Conservation (phyloP, 2,113 vertebrate species). For the Colius striatus region DNA sequence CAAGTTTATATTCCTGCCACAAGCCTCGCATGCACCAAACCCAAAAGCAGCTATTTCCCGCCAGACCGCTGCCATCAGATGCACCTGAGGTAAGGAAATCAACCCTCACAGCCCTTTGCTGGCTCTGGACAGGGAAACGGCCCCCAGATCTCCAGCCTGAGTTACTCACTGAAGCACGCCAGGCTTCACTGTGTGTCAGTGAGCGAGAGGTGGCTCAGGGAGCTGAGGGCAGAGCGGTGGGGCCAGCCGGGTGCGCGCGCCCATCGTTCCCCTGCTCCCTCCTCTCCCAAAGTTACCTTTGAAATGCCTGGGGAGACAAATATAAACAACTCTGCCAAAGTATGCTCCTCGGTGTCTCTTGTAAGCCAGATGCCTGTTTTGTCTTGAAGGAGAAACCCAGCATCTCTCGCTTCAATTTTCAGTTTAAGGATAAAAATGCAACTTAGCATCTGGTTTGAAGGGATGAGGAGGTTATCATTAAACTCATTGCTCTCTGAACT, state of each 20-base stretch:
- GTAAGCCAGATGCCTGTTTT: not conserved
- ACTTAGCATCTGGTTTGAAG: not conserved
- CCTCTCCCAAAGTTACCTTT: not conserved
- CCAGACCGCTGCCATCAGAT: not conserved
- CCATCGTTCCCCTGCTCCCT: not conserved
- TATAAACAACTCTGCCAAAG: not conserved
- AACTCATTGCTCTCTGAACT: not conserved
- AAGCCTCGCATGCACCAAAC: not conserved
- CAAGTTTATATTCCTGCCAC: not conserved
- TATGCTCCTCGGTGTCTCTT: not conserved
- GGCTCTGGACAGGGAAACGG: not conserved
- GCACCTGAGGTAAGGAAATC: not conserved
- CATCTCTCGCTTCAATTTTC: not conserved
- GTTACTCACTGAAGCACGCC: not conserved
- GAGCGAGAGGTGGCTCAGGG: fast-evolving
- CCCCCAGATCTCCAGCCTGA: not conserved
- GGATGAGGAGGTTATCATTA: not conserved
- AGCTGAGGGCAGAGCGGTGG: not conserved
- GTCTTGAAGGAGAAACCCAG: not conserved
- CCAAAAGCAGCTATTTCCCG: not conserved
- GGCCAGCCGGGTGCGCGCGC: not conserved
- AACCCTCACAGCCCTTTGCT: not conserved
- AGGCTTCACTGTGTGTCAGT: not conserved
- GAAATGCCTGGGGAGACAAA: not conserved
- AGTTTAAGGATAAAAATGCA: not conserved